Percentiles rank a stretch among this genome's conserved stretches.
Evolutionary conservation across 2,888 invertebrate genomes (phyloP).

Genomic region (Oligia fasciuncula): DNA sequence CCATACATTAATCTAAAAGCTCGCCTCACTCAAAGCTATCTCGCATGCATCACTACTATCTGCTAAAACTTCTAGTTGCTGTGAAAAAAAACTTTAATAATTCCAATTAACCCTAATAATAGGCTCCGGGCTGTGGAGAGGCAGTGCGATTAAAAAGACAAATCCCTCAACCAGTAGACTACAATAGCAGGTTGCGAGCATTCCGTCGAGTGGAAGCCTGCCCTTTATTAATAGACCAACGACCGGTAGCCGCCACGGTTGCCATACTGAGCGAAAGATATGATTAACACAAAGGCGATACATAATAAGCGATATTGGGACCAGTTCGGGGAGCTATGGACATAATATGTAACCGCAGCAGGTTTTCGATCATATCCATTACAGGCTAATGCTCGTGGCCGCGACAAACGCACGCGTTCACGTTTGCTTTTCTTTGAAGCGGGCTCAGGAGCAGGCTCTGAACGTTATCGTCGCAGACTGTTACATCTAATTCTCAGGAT

Average conservation of each 20-base stretch:
- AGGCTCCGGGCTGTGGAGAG: conserved; percentile 82
- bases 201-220: conserved; percentile 80
- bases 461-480: conserved; percentile 40
- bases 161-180: conserved; percentile 87
- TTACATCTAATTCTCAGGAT: conserved; percentile 45
- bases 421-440: conserved; percentile 65
- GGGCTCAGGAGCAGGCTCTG: conserved; percentile 33
- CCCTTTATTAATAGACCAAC: conserved; percentile 88
- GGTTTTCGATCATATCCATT: conserved; percentile 84
- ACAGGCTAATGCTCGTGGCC: conserved; percentile 75
- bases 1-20: conserved; percentile 86
- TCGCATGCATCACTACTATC: conserved; percentile 82
- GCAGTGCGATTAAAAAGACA: conserved; percentile 89
- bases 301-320: conserved; percentile 89
- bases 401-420: conserved; percentile 75
- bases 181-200: conserved; percentile 88
- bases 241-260: conserved; percentile 86
- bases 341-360: conserved; percentile 83
- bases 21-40: conserved; percentile 80
- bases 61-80: conserved; percentile 84
- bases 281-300: conserved; percentile 89
- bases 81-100: conserved; percentile 88
- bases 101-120: conserved; percentile 90
- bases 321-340: conserved; percentile 85
- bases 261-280: conserved; percentile 87